These are phyloP conservation scores for Sinelater perroti DNA, from an alignment of 2,888 invertebrate species.

Conservation along the genomic window DNA sequence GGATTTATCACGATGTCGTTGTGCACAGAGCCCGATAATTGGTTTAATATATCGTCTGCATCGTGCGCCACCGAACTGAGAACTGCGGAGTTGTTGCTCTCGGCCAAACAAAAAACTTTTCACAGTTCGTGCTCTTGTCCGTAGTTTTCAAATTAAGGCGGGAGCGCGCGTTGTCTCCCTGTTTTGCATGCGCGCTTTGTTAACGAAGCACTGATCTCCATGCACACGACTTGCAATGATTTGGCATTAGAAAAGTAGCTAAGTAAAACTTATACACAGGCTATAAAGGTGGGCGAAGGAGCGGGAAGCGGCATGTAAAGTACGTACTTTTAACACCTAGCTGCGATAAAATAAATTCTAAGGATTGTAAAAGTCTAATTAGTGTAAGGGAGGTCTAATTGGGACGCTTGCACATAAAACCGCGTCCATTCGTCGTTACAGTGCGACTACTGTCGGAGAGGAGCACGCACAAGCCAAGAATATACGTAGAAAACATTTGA, in stretches of 20 bases:
- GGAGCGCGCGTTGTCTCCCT: background rate
- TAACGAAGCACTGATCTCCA: background rate
- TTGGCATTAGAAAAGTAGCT: conserved; percentile 3
- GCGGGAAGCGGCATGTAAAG: conserved; percentile 42
- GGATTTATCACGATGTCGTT: conserved; percentile 57
- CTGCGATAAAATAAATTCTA: conserved; percentile 46
- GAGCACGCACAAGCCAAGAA: too few relatives aligned
- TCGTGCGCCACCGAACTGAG: conserved; percentile 46
- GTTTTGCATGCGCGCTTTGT: background rate
- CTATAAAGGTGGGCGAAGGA: conserved; percentile 26
- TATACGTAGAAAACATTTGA: too few relatives aligned
- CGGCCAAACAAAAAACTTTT: conserved; percentile 32
- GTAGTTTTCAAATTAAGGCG: conserved; percentile 11
- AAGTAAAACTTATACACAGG: conserved; percentile 10
- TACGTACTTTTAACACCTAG: conserved; percentile 47
- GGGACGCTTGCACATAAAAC: conserved; percentile 41
- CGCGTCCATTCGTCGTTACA: conserved; percentile 35
- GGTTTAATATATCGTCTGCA: conserved; percentile 58
- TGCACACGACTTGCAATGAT: background rate
- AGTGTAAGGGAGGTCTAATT: conserved; percentile 48
- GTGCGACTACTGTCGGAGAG: conserved; percentile 24
- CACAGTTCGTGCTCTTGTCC: conserved; percentile 15
- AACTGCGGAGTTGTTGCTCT: conserved; percentile 27
- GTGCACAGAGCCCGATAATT: conserved; percentile 53
- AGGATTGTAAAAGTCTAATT: conserved; percentile 51